Evolutionary conservation across 2,888 invertebrate genomes (phyloP).

Genomic region (Drepanosiphum platanoidis): DNA sequence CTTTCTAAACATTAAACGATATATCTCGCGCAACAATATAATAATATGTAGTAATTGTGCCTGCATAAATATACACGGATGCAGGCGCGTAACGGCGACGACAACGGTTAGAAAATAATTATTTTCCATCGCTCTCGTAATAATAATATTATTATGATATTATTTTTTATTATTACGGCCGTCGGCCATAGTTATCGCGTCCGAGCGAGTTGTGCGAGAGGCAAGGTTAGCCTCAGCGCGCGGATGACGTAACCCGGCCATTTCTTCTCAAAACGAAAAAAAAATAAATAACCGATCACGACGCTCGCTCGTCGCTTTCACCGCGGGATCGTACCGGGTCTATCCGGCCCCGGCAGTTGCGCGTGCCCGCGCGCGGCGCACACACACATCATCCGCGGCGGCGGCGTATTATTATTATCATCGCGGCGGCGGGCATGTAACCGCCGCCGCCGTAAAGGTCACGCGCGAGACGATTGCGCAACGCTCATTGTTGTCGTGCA

Average conservation of each 20-base stretch:
- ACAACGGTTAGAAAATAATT: neutral
- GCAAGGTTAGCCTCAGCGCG: neutral
- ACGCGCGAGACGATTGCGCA: conserved; percentile 3
- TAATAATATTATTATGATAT: neutral
- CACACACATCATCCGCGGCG: neutral
- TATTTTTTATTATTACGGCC: neutral
- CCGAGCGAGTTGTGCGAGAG: neutral
- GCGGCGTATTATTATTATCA: too few relatives aligned
- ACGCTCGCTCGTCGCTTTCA: conserved; percentile 38
- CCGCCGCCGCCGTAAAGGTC: conserved; percentile 9
- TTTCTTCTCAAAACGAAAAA: conserved; percentile 52
- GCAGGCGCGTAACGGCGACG: neutral
- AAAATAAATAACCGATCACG: conserved; percentile 28
- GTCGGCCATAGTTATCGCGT: neutral
- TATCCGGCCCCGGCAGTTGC: neutral
- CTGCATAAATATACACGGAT: too few relatives aligned
- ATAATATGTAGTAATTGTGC: neutral
- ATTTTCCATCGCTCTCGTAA: neutral
- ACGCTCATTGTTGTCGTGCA: neutral
- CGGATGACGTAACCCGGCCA: conserved; percentile 33
- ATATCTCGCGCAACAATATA: neutral
- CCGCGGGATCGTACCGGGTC: neutral
- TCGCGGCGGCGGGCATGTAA: neutral
- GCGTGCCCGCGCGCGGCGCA: neutral
- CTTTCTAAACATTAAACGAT: conserved; percentile 9